Evolutionary conservation across 1,140 invertebrate genomes (phyloP).

Genomic region (Caenorhabditis brenneri): DNA sequence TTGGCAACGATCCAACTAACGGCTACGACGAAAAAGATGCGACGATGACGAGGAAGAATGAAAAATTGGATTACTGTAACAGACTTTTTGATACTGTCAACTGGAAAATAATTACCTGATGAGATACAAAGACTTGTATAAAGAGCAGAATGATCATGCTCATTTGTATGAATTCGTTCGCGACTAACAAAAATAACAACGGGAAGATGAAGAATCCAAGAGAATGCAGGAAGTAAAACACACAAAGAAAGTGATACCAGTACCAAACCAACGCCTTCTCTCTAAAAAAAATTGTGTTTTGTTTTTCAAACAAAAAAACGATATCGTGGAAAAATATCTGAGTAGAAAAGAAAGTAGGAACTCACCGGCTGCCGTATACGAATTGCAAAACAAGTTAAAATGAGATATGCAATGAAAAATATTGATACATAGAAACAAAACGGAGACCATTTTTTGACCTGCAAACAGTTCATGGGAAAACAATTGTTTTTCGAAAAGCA

Average conservation of each 20-base stretch:
- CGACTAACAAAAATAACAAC: conserved; percentile 46
- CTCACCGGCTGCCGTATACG: conserved; percentile 49
- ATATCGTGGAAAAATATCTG: too few species aligned
- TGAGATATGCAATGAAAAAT: conserved; percentile 50
- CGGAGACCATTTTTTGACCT: conserved; percentile 35
- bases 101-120: neutral
- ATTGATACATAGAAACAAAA: conserved; percentile 44
- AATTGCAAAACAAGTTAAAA: conserved; percentile 35
- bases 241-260: conserved; percentile 45
- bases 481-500: too few species aligned
- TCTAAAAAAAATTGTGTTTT: neutral
- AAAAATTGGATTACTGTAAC: conserved; percentile 68
- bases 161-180: conserved; percentile 37
- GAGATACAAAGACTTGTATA: conserved; percentile 44
- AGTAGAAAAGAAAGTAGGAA: neutral
- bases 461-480: neutral
- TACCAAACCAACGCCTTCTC: conserved; percentile 12
- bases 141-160: conserved; percentile 42
- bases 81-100: conserved; percentile 56
- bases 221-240: conserved; percentile 46
- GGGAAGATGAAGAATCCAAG: conserved; percentile 47
- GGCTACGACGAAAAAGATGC: conserved; percentile 65
- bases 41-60: conserved; percentile 66
- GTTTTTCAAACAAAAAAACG: neutral
- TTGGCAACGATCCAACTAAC: conserved; percentile 64